Evolutionary conservation across 1,140 invertebrate species (phyloP).

Genomic region (Aphelenchoides fujianensis): DNA sequence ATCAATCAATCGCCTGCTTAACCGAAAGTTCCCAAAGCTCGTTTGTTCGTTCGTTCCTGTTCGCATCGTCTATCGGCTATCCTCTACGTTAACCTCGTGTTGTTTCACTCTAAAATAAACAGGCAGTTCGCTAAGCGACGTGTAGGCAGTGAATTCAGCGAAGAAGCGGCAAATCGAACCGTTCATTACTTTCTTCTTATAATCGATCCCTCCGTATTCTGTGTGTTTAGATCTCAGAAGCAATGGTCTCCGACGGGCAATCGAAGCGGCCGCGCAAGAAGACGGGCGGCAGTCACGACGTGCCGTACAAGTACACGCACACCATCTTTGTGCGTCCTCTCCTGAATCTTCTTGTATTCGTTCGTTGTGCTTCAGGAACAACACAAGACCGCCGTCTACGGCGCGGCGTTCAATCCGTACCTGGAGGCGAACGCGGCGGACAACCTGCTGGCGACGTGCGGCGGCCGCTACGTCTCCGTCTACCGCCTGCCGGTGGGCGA

Average conservation of each 20-base stretch:
- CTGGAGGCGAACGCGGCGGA: background rate
- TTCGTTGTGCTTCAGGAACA: slow-evolving; percentile 40
- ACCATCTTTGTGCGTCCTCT: background rate
- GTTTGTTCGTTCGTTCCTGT: background rate
- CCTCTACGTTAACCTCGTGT: too few species aligned
- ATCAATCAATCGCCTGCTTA: too few species aligned
- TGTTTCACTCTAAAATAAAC: too few species aligned
- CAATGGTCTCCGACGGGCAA: background rate
- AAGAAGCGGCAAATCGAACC: too few species aligned
- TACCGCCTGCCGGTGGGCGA: slow-evolving; percentile 30
- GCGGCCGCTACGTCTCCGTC: slow-evolving; percentile 38
- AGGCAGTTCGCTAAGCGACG: too few species aligned
- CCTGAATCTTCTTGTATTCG: background rate
- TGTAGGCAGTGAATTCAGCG: too few species aligned
- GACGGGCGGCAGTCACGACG: background rate
- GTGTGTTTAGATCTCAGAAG: background rate
- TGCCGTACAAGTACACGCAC: slow-evolving; percentile 13
- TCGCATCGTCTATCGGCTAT: background rate
- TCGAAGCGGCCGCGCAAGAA: slow-evolving; percentile 9
- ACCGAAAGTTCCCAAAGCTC: background rate
- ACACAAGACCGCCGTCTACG: slow-evolving; percentile 39
- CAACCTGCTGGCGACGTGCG: slow-evolving; percentile 45
- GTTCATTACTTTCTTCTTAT: too few species aligned
- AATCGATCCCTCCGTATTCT: too few species aligned
- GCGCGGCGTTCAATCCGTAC: slow-evolving; percentile 46